phyloP scores from a whole-genome alignment of 2,888 invertebrate genomes.

The Hypercompe scribonia region DNA sequence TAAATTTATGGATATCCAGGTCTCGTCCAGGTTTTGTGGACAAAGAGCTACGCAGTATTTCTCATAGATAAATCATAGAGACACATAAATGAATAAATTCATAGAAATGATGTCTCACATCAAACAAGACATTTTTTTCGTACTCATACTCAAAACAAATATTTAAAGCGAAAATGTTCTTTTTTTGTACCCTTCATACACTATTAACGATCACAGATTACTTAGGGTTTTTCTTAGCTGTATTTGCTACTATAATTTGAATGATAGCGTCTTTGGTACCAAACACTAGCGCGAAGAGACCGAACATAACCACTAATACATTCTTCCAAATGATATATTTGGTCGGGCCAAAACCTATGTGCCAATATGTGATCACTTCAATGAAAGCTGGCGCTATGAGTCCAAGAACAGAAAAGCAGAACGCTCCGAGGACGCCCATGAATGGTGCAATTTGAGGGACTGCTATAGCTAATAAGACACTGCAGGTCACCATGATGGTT shows the following conservation, averaged over 20 bases:
- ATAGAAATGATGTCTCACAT: no score
- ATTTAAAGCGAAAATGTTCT: no score
- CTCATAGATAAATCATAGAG: no score
- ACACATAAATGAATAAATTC: no score
- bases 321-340: conserved; percentile 94
- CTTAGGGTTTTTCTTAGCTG: conserved; percentile 46
- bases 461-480: conserved; percentile 92
- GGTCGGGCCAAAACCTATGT: conserved; percentile 91
- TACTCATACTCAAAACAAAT: no score
- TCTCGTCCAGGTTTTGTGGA: no score
- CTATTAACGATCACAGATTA: conserved; percentile 50
- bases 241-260: conserved; percentile 56
- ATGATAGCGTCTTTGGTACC: conserved; percentile 86
- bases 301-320: conserved; percentile 90
- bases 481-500: conserved; percentile 88
- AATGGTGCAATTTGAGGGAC: conserved; percentile 96
- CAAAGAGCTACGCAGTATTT: no score
- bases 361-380: conserved; percentile 95
- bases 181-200: conserved; percentile 7
- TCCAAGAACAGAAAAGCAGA: conserved; percentile 96
- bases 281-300: conserved; percentile 92
- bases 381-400: conserved; percentile 94
- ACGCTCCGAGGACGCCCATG: conserved; percentile 96
- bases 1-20: no score
- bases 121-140: no score